Conservation (phyloP, 2,113 vertebrate species). For the Upupa epops region DNA sequence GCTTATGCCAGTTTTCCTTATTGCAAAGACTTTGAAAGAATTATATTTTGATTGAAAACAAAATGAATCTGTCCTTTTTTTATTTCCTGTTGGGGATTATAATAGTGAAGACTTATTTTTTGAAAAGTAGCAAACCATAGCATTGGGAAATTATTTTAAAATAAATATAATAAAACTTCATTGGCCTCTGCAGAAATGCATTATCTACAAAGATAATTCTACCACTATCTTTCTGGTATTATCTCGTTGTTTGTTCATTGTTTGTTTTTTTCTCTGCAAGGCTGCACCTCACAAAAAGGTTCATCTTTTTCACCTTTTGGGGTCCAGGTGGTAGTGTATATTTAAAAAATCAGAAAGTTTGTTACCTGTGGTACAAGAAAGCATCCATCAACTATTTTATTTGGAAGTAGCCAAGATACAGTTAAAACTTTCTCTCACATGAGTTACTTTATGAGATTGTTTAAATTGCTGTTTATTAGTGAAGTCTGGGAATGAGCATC, state of each 20-base stretch:
- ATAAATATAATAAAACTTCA: background rate
- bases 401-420: background rate
- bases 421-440: background rate
- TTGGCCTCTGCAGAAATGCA: background rate
- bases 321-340: background rate
- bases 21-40: background rate
- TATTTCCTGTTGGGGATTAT: background rate
- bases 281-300: background rate
- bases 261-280: background rate
- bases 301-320: background rate
- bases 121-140: background rate
- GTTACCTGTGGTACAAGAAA: background rate
- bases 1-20: background rate
- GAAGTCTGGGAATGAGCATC: background rate
- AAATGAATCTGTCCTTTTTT: background rate
- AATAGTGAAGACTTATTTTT: background rate
- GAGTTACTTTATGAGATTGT: background rate
- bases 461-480: background rate
- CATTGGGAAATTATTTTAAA: background rate
- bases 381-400: background rate
- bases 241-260: accelerated
- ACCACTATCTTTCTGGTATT: background rate
- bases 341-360: background rate
- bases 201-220: background rate
- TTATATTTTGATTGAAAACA: background rate